phyloP scores from a whole-genome alignment of 2,797 vertebrate species.

The Ciconia nigra region DNA sequence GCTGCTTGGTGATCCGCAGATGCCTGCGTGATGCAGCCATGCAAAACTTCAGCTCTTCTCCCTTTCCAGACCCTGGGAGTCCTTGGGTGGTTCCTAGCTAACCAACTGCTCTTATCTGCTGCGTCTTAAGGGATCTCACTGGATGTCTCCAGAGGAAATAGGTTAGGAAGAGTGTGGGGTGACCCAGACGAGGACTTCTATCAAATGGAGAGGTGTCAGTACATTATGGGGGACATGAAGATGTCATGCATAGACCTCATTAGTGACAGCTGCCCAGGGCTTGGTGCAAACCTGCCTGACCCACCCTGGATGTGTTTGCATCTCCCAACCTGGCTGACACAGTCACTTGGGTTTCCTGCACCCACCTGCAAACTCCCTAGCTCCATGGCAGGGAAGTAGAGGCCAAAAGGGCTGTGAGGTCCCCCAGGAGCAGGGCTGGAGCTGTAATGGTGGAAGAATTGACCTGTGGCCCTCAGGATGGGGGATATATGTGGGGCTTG shows the following conservation, averaged over 20 bases:
- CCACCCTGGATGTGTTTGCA: neutral
- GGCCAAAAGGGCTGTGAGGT: neutral
- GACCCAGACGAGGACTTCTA: neutral
- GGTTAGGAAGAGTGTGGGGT: neutral
- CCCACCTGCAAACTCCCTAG: neutral
- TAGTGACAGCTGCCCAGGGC: neutral
- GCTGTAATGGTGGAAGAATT: neutral
- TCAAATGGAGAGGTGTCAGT: neutral
- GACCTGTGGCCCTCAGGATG: neutral
- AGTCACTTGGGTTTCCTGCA: neutral
- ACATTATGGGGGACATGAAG: neutral
- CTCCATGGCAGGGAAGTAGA: rapidly evolving
- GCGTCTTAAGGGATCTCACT: neutral
- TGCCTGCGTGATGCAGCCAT: neutral
- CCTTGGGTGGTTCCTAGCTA: neutral
- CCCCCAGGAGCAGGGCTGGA: neutral
- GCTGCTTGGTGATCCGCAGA: neutral
- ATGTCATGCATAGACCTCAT: neutral
- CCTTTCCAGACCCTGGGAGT: neutral
- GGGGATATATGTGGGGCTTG: no score
- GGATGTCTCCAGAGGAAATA: neutral
- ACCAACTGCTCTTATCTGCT: neutral
- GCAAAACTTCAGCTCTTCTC: neutral
- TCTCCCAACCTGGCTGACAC: neutral
- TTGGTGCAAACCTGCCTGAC: neutral